Evolutionary conservation across 2,113 vertebrate genomes (phyloP), one percentile per base, ranked within the genome.

Genomic region (Burhinus oedicnemus): DNA sequence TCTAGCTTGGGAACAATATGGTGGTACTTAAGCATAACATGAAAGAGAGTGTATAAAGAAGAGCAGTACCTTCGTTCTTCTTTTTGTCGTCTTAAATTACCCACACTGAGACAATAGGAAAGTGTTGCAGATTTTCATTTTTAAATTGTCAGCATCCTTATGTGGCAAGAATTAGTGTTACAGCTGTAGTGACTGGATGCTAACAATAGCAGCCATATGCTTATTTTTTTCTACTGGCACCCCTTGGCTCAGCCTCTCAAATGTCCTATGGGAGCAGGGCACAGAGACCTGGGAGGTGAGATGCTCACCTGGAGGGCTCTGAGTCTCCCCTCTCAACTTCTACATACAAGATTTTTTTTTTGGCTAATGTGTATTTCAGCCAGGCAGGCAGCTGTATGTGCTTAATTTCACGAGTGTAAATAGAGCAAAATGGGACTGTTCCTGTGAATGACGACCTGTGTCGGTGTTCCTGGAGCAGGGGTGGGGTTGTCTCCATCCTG

Each of bases 301-400:
- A 26, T 52, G 26, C 12, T 79, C 40, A 26, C 18, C 55, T 66
- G 30, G 7, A 79, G 30, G 23, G 30, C 71, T 76, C 15, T 36
- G 51, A 42, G 40, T 47, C 23, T 44, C 9, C 23, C 26, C 38
- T 83, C 10, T 71, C 71, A 68, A 27, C 38, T 45, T 80, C 23
- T 36, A 11, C 14, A 18, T 21, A 6, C 1, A 26, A 40, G 18
- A 44, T 25, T 38, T 36, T 36, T 20, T 61, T 20, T 40, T 23
- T 57, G 15, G 36, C 25, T 40, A 40, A 38, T 40, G 0, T 81
- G 20, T 32, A n/a, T 60, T 74, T 82, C 44, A 81, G 52, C 10
- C 12, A 29, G 47, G 25, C 8, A 54, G 38, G n/a, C 6, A 8
- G 6, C 47, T 58, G 26, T 65, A 34, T 0, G 0, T 64, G 51